Evolutionary conservation across 1,140 invertebrate species (phyloP).

Genomic region (Glossosoma conforme): DNA sequence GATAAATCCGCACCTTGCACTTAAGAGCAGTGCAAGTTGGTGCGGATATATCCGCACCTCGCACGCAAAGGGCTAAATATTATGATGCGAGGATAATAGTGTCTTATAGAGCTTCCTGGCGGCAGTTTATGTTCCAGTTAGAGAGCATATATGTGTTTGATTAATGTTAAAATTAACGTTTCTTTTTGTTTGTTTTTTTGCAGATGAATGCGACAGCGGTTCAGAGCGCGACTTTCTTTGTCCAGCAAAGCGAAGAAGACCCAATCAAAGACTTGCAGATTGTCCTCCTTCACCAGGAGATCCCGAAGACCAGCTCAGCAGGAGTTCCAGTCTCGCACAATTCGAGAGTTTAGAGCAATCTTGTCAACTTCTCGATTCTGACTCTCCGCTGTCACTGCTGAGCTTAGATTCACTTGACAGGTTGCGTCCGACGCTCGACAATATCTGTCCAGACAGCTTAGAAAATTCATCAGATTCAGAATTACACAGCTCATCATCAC

Average conservation of each 20-base stretch:
- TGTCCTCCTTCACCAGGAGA: constrained; percentile 36
- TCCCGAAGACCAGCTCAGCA: constrained; percentile 51
- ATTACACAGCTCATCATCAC: constrained; percentile 24
- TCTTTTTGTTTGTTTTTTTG: constrained; percentile 13
- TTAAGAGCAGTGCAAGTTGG: too few relatives aligned
- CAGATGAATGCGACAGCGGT: constrained; percentile 50
- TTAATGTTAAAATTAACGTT: too few relatives aligned
- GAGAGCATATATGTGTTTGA: too few relatives aligned
- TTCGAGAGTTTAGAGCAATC: constrained; percentile 74
- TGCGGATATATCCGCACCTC: too few relatives aligned
- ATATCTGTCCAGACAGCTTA: constrained; percentile 53
- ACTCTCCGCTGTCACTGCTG: constrained; percentile 43
- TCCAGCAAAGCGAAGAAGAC: constrained; percentile 70
- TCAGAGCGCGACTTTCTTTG: constrained; percentile 74
- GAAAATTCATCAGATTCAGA: constrained; percentile 35
- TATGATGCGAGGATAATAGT: too few relatives aligned
- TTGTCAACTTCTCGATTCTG: constrained; percentile 50
- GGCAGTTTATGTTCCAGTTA: too few relatives aligned
- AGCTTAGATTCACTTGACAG: constrained; percentile 53
- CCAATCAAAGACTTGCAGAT: constrained; percentile 42
- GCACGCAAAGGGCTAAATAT: too few relatives aligned
- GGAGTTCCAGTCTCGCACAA: constrained; percentile 72
- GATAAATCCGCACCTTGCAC: too few relatives aligned
- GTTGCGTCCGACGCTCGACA: constrained; percentile 13
- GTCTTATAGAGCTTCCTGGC: too few relatives aligned